Base-by-base conservation (phyloP, 2,113 vertebrate species). In the Urocynchramus pylzowi region DNA sequence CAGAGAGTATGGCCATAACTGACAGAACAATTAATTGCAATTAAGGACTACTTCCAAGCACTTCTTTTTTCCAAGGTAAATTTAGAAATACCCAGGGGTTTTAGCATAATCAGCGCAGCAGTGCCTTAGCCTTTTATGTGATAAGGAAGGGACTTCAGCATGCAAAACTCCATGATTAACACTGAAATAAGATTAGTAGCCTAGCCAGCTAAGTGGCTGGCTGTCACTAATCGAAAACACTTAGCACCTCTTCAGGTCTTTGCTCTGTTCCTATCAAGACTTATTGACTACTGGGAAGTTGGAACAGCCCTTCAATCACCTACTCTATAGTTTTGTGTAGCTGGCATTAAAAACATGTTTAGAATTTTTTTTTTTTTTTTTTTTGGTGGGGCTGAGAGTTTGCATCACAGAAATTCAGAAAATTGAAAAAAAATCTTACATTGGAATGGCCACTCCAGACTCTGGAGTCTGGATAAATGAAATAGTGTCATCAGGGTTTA, bases 371-470 rank as follows among this genome's bases (percentile, higher is more conserved):
- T 23, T 21, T 20, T 23, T 10, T 21, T 20, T 23, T n/a, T 39
- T 41, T 59, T 27, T n/a, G n/a, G n/a, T n/a, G n/a, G n/a, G 30
- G 1, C 5, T n/a, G 15, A 61, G 8, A 35, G 17, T 83, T 87
- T 79, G n/a, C 9, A 45, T 33, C 3, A 56, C 16, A 31, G 15
- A 85, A 82, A 85, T 45, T 35, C 16, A 85, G 50, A 56, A 87
- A 90, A 71, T 3, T 23, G 4, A 9, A 53, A 67, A 71, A 47
- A 57, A 44, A 10, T 4, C 16, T 6, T 42, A 8, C 2, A 10
- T 77, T 0, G 0, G 27, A 69, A 83, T 7, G 2, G 39, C 6
- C 30, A 30, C 7, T 59, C 16, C 30, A 73, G 49, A 49, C 31
- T 16, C 53, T 73, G 64, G 30, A 44, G 30, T 44, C 21, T 60